Conservation (phyloP, 2,113 vertebrate species). For the Tringa solitaria region DNA sequence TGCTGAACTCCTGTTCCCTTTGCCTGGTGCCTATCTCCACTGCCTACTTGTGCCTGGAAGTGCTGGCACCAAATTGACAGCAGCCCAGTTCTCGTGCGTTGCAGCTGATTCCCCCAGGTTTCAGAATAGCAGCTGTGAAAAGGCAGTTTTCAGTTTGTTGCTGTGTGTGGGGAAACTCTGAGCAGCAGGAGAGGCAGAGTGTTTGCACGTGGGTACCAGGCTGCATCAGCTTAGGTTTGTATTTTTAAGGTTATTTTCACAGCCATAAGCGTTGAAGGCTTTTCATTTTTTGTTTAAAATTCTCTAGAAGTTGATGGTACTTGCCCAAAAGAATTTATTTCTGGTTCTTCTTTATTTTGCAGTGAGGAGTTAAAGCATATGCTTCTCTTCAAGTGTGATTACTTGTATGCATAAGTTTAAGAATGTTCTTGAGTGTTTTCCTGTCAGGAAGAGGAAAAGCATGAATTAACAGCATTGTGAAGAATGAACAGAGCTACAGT, state of each 20-base stretch:
- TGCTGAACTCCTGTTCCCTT: not conserved
- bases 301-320: constrained; percentile 9
- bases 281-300: not conserved
- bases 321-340: constrained; percentile 10
- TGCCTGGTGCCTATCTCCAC: not conserved
- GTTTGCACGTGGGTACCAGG: constrained; percentile 5
- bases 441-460: constrained; percentile 4
- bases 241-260: constrained; percentile 31
- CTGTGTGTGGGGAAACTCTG: constrained; percentile 35
- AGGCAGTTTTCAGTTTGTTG: constrained; percentile 44
- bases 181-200: constrained; percentile 21
- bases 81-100: not conserved
- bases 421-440: constrained; percentile 26
- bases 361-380: constrained; percentile 1
- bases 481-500: not conserved
- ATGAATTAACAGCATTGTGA: constrained; percentile 6
- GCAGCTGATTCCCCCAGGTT: constrained; percentile 38
- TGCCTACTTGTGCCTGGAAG: not conserved
- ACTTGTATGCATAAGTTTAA: not conserved
- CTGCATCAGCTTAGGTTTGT: constrained; percentile 9
- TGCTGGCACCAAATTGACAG: not conserved
- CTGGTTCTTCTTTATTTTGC: constrained; percentile 34
- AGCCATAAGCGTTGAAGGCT: not conserved
- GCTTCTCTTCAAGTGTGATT: not conserved
- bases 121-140: constrained; percentile 52